phyloP scores from a whole-genome alignment of 2,113 vertebrate genomes.

The Illadopsis cleaveri region DNA sequence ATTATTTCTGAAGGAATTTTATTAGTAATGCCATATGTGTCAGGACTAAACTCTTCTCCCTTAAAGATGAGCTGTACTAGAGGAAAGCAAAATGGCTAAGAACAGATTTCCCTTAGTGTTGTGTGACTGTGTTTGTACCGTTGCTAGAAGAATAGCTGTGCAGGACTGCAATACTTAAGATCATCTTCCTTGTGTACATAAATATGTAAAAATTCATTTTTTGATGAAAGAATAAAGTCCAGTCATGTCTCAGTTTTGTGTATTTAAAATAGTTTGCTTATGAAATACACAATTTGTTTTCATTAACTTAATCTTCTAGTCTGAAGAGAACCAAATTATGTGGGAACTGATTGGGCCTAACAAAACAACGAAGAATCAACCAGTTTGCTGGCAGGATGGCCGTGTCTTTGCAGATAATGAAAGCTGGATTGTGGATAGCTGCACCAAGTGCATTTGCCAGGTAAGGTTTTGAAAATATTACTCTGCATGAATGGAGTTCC shows the following conservation, averaged over 20 bases:
- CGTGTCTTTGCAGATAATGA: constrained; percentile 92
- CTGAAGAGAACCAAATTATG: constrained; percentile 92
- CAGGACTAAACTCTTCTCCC: background rate
- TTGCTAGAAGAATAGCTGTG: background rate
- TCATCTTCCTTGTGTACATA: background rate
- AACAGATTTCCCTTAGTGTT: background rate
- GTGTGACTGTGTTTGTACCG: background rate
- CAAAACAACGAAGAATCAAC: constrained; percentile 84
- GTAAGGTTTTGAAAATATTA: constrained; percentile 64
- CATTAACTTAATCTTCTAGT: constrained; percentile 72
- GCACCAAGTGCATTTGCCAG: constrained; percentile 94
- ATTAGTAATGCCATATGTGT: background rate
- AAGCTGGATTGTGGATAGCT: constrained; percentile 98
- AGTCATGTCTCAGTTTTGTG: background rate
- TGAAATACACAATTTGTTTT: background rate
- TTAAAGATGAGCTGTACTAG: background rate
- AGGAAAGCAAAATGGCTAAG: background rate
- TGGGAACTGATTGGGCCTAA: constrained; percentile 88
- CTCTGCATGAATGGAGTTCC: background rate
- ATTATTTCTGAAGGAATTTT: background rate
- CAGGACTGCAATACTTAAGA: background rate
- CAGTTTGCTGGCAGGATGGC: constrained; percentile 96
- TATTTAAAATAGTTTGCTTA: background rate
- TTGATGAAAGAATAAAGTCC: background rate
- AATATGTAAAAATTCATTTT: background rate